phyloP scores from a whole-genome alignment of 2,888 invertebrate genomes.

The Abrostola triplasia region DNA sequence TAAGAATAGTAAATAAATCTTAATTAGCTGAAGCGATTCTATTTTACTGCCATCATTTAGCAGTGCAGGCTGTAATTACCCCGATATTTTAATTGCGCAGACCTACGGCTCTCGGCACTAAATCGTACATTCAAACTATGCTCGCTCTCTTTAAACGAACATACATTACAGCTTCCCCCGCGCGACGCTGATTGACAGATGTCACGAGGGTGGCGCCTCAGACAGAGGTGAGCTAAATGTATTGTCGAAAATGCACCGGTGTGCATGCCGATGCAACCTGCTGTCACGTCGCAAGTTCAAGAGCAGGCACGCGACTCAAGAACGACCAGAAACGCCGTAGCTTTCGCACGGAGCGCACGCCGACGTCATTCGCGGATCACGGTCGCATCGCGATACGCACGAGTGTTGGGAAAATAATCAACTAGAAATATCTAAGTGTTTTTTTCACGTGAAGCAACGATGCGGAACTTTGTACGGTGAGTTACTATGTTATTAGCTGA shows the following conservation, averaged over 20 bases:
- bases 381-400: constrained; percentile 63
- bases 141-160: constrained; percentile 22
- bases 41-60: constrained; percentile 44
- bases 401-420: constrained; percentile 62
- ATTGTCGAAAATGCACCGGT: constrained; percentile 76
- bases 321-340: constrained; percentile 75
- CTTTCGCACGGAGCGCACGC: constrained; percentile 76
- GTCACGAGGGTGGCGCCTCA: constrained; percentile 46
- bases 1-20: constrained; percentile 44
- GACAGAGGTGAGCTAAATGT: constrained; percentile 51
- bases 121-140: constrained; percentile 36
- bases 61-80: constrained; percentile 41
- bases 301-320: constrained; percentile 70
- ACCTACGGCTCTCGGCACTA: constrained; percentile 23
- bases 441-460: constrained; percentile 64
- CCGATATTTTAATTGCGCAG: constrained; percentile 33
- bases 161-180: constrained; percentile 16
- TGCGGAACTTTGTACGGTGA: constrained; percentile 82
- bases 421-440: constrained; percentile 61
- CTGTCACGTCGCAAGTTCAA: constrained; percentile 80
- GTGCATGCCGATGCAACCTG: constrained; percentile 77
- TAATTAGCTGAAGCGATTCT: constrained; percentile 44
- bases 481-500: constrained; percentile 61
- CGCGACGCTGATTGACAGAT: constrained; percentile 41
- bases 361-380: constrained; percentile 58